Evolutionary conservation across 1,140 invertebrate genomes (phyloP), one percentile per base, ranked within the genome.

Genomic region (Vollenhovia emeryi): DNA sequence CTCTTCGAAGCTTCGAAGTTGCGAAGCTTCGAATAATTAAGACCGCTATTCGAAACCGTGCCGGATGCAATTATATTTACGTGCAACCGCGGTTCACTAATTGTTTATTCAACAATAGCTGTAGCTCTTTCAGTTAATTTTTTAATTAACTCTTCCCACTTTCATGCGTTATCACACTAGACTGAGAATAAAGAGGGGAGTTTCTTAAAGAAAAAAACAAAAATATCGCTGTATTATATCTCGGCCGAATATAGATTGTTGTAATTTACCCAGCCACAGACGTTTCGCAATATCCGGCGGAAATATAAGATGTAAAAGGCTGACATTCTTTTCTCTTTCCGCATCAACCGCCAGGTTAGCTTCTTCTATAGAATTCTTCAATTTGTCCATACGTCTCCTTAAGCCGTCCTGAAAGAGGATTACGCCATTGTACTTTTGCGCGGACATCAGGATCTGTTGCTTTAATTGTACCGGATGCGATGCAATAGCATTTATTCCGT

Each of bases 261-360:
- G 24, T 69, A 73, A 91, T 96, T 95, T 96, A 97, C 98, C 98
- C 79, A 98, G 95, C 98, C 98, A 99, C 8, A 99, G 95, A 80
- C 97, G 96, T 93, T 98, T 98, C 0, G 98, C 98, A 86, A 99
- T 98, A 92, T 98, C 97, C 33, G 98, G 98, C 57, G 98, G 98
- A 93, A 99, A 99, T 94, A 99, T 99, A 90, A 99, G 96, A 95
- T 99, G 98, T 40, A 99, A 96, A 0, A 99, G 96, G 89, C 98
- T 98, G 89, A 99, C 98, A 93, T 99, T 99, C 94, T 99, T 99
- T 95, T 98, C 98, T 88, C 98, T 96, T 93, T 99, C 98, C 88
- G 98, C 97, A 91, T 98, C 98, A 0, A 99, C 98, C 0, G 98
- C 98, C 87, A 97, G 96, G 91, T 97, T 99, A 2, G 98, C 98